Evolutionary conservation across 2,888 invertebrate species (phyloP), one percentile per base, ranked within the genome.

Genomic region (Rhodophaea formosa): DNA sequence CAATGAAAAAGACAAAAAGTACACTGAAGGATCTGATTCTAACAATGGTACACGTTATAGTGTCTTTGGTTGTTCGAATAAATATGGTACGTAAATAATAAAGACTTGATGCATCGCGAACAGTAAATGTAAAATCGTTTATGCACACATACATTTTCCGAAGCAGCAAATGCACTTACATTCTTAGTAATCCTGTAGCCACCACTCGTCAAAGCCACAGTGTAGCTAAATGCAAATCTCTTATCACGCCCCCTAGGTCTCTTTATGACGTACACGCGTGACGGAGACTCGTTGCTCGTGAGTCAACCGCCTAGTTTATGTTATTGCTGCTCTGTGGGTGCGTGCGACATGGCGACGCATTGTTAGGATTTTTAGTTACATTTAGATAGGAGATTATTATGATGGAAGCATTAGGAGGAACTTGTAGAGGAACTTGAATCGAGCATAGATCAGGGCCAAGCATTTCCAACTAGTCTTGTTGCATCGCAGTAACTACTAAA

Each of bases 161-260:
- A 6, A n/a, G n/a, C n/a, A 39, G 12, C 12, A 39, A 10, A 39
- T 12, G n/a, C n/a, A 3, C 8, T 3, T 39, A 39, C n/a, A 39
- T 39, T n/a, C 39, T 39, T 8, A 39, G 23, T 23, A 23, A 3
- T 5, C 23, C 39, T 51, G 14, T 29, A 16, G 47, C 49, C 45
- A 0, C 47, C 59, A 60, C 56, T 64, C 69, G 68, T 70, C 70
- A 32, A 43, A 54, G 58, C 8, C 56, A 60, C 61, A 63, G 66
- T 62, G 61, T 69, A 53, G 65, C 60, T 46, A 62, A 65, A 75
- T 74, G 75, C 75, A 69, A 72, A 72, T 71, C 52, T 45, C 71
- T 74, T 79, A 80, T 79, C 80, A 69, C 71, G 70, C 72, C 77
- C 79, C 80, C 68, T 69, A 62, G 71, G 55, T 71, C 70, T 64